Evolutionary conservation across 2,888 invertebrate genomes (phyloP).

Genomic region (Drosophila lacicola): DNA sequence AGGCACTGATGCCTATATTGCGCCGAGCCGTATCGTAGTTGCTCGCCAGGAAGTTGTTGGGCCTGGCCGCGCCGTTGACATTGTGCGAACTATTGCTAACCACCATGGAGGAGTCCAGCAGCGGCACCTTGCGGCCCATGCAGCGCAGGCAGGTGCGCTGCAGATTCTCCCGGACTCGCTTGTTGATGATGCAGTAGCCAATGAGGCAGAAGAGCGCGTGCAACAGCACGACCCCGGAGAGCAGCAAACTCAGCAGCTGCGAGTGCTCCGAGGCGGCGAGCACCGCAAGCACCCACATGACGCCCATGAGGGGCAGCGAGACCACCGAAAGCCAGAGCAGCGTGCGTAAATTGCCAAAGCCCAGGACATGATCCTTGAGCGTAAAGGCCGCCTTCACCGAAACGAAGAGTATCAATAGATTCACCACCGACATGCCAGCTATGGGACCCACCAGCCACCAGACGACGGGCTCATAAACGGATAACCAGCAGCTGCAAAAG

Average conservation of each 20-base stretch:
- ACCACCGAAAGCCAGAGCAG: conserved; percentile 94
- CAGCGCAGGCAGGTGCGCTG: conserved; percentile 88
- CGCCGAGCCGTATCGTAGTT: conserved; percentile 88
- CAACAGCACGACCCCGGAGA: conserved; percentile 91
- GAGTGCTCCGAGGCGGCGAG: conserved; percentile 91
- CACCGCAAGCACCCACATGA: conserved; percentile 94
- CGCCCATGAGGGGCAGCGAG: conserved; percentile 92
- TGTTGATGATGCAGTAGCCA: conserved; percentile 95
- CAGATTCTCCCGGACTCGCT: conserved; percentile 91
- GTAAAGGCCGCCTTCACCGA: conserved; percentile 96
- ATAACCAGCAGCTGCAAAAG: conserved; percentile 94
- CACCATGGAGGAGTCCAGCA: conserved; percentile 91
- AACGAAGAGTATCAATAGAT: conserved; percentile 92
- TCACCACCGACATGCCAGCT: conserved; percentile 91
- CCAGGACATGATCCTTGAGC: conserved; percentile 94
- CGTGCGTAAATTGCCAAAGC: conserved; percentile 93
- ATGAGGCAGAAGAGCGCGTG: conserved; percentile 94
- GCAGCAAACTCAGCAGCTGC: conserved; percentile 90
- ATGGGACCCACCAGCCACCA: conserved; percentile 98
- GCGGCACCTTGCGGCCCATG: conserved; percentile 92
- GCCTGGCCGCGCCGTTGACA: conserved; percentile 86
- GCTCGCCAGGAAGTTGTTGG: conserved; percentile 82
- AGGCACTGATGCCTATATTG: conserved; percentile 96
- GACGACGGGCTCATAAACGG: conserved; percentile 95
- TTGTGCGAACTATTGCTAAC: conserved; percentile 92